Evolutionary conservation across 1,140 invertebrate genomes (phyloP).

Genomic region (Conopomorpha cramerella): DNA sequence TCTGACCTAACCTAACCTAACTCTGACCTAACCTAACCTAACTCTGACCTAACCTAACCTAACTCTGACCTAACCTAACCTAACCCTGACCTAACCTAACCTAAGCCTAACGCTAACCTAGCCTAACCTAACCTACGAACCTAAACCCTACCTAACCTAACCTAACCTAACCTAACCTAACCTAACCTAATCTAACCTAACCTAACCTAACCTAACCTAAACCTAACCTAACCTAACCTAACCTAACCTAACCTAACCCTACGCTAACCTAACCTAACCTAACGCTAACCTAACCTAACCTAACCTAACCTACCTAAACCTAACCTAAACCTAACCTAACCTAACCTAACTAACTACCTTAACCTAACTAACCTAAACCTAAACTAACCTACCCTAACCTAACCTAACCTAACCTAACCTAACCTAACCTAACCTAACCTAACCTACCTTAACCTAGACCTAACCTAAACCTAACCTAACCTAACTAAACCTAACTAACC

Average conservation of each 20-base stretch:
- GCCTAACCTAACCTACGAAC: background rate
- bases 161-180: slow-evolving; percentile 4
- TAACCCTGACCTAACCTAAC: no score
- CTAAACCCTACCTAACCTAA: slow-evolving; percentile 4
- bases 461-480: no score
- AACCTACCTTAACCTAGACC: slow-evolving; percentile 11
- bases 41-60: slow-evolving; percentile 4
- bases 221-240: slow-evolving; percentile 3
- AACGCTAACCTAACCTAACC: slow-evolving; percentile 2
- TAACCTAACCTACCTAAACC: no score
- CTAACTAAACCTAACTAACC: slow-evolving; percentile 17
- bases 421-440: slow-evolving; percentile 8
- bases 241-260: background rate
- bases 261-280: background rate
- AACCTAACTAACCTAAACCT: slow-evolving; percentile 3
- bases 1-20: background rate
- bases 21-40: background rate
- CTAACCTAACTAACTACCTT: slow-evolving; percentile 2
- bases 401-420: slow-evolving; percentile 9
- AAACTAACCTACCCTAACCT: no score
- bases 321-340: background rate
- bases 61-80: slow-evolving; percentile 1
- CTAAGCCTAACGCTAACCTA: background rate
- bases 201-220: no score
- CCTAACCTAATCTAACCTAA: slow-evolving; percentile 5